Conservation (phyloP, 2,888 invertebrate species). For the Pachydiplax longipennis region DNA sequence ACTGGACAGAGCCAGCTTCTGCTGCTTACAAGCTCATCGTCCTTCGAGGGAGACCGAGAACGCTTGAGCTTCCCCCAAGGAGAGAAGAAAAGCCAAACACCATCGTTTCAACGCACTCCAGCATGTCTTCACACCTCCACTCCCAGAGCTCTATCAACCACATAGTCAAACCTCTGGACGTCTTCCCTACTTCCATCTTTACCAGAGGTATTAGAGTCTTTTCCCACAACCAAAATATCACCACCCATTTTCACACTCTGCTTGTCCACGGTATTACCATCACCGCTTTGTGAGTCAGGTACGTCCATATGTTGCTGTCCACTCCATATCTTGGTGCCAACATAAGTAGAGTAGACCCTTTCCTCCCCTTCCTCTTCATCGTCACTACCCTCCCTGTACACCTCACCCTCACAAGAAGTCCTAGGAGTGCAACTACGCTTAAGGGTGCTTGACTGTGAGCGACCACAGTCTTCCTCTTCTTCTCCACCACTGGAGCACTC, state of each 20-base stretch:
- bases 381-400: slow-evolving; percentile 50
- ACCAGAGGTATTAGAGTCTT: slow-evolving; percentile 55
- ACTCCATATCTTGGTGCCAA: slow-evolving; percentile 55
- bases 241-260: slow-evolving; percentile 52
- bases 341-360: slow-evolving; percentile 53
- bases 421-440: slow-evolving; percentile 50
- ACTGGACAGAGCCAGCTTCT: background rate
- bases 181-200: slow-evolving; percentile 47
- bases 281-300: slow-evolving; percentile 1
- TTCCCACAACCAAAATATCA: slow-evolving; percentile 59
- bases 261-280: slow-evolving; percentile 49
- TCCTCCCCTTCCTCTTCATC: slow-evolving; percentile 48
- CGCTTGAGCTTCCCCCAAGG: background rate
- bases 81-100: slow-evolving; percentile 21
- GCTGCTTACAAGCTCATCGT: background rate
- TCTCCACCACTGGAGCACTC: slow-evolving; percentile 50
- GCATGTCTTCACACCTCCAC: slow-evolving; percentile 76
- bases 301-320: slow-evolving; percentile 52
- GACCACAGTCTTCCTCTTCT: slow-evolving; percentile 49
- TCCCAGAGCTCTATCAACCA: slow-evolving; percentile 82
- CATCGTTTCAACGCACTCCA: slow-evolving; percentile 29
- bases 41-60: slow-evolving; percentile 1
- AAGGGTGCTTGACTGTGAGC: slow-evolving; percentile 50
- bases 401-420: slow-evolving; percentile 55
- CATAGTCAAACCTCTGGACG: slow-evolving; percentile 76